A percentile compares a stretch with the other conserved stretches of the same genome.
Conservation (phyloP, 2,113 vertebrate species). For the Pteropus alecto region DNA sequence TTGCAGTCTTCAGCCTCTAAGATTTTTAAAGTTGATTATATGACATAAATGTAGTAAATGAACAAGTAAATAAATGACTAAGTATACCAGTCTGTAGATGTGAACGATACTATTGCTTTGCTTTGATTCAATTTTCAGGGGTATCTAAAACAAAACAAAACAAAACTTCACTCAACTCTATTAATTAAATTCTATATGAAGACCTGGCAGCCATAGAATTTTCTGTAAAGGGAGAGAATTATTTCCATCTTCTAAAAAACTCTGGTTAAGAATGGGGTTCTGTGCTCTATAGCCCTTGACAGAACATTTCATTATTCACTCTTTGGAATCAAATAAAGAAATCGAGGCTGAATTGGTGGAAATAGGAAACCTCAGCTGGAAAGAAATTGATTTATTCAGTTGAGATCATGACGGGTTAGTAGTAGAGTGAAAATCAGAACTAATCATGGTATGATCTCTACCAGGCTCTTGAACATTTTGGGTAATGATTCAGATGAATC, state of each 20-base stretch:
- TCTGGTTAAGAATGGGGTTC: neutral
- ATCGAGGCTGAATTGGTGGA: neutral
- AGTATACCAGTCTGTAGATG: neutral
- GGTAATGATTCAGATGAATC: neutral
- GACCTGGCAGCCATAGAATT: neutral
- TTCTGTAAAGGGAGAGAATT: neutral
- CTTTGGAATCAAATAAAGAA: neutral
- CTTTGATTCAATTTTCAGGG: neutral
- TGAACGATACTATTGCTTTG: neutral
- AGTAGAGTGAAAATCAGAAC: neutral
- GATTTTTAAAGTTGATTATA: neutral
- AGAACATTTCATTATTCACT: neutral
- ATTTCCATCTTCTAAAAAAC: neutral
- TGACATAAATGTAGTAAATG: neutral
- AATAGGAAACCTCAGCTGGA: neutral
- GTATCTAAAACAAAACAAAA: conserved; percentile 12
- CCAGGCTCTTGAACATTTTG: neutral
- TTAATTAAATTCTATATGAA: neutral
- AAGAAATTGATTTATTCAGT: neutral
- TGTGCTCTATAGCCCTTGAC: neutral
- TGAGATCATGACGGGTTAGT: neutral
- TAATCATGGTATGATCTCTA: neutral
- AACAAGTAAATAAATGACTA: neutral
- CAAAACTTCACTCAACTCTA: neutral
- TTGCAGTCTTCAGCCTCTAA: neutral